Base-by-base conservation (phyloP, 92 coral and sea anemone genomes). In the Palythoa grandiflora region DNA sequence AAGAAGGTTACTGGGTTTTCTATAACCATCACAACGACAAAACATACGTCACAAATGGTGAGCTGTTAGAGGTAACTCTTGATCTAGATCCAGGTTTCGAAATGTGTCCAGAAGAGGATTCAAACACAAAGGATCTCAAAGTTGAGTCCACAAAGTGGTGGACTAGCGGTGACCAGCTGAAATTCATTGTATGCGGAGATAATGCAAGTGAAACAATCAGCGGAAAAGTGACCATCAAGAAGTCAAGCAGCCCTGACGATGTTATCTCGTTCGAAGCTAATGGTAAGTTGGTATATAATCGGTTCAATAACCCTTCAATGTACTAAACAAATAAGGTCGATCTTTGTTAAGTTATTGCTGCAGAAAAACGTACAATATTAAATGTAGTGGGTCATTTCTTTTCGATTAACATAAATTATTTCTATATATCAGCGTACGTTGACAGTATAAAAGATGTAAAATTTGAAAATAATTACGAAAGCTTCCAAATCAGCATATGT, bases 111-210 rank as follows among this genome's bases (percentile, higher is more conserved):
- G 79, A 9, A 59, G 84, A 79, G 1, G 6, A 0, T 20, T 79
- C 84, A 38, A 13, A 60, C 37, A 60, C 71, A 79, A 79, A 79
- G 55, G 15, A 61, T 1, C 73, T 79, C 15, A 21, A 11, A 36
- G 84, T 79, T 19, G 54, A 79, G 5, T 38, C 84, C 15, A 2
- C 12, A 54, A 59, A 60, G 57, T 79, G 84, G 84, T 79, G 84
- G 84, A 9, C 14, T 0, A 20, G 48, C 47, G 84, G 84, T 19
- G 84, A 37, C 5, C 84, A 79, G 84, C 20, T 79, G 57, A 44
- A 28, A 28, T 79, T 79, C 36, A 44, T 37, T 39, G 38, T 79
- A 2, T 19, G 60, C 2, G 84, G 84, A 39, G 84, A 79, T 16
- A 59, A n/a, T n/a, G 84, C 51, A 0, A 60, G 53, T 13, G 84